phyloP scores from a whole-genome alignment of 2,113 vertebrate species.

The Lepidiolamprologus cunningtoni region DNA sequence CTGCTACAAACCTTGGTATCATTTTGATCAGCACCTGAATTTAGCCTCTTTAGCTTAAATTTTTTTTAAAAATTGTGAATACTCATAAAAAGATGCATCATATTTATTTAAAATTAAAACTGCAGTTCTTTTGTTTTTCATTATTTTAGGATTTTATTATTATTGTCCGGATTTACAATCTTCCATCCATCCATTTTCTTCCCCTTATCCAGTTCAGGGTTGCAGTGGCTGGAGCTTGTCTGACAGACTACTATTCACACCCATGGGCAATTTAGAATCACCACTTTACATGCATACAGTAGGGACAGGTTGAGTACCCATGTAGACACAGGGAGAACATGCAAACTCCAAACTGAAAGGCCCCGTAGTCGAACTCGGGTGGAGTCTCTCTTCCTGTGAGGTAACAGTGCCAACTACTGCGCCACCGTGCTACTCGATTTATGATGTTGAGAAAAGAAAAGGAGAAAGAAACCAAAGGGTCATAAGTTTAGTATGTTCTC shows the following conservation, averaged over 20 bases:
- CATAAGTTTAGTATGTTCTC: neutral
- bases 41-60: neutral
- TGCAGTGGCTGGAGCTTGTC: neutral
- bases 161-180: neutral
- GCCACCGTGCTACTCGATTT: neutral
- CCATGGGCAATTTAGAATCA: neutral
- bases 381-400: neutral
- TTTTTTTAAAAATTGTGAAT: neutral
- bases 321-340: neutral
- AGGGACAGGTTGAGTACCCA: neutral
- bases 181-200: neutral
- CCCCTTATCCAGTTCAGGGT: neutral
- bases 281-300: neutral
- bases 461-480: neutral
- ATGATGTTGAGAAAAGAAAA: neutral
- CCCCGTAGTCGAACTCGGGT: neutral
- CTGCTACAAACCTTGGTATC: neutral
- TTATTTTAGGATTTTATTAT: neutral
- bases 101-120: neutral
- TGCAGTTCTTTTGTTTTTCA: neutral
- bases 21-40: neutral
- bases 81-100: no score
- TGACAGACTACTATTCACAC: neutral
- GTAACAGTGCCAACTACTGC: neutral
- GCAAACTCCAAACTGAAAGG: neutral